phyloP scores from a whole-genome alignment of 2,797 vertebrate genomes.

The Coregonus sp. region DNA sequence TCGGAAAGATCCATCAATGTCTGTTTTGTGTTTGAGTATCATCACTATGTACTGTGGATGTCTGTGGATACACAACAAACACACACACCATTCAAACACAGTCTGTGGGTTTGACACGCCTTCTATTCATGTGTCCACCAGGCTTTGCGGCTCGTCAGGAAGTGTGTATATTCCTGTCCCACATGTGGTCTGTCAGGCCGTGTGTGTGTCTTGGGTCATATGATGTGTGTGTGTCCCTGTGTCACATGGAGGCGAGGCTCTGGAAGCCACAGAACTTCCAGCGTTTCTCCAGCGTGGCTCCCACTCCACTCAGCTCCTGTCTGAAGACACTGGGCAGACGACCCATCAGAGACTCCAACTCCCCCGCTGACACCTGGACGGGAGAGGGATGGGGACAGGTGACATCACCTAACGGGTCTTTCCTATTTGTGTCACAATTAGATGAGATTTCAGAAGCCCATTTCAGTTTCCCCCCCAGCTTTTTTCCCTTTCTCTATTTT shows the following conservation, averaged over 20 bases:
- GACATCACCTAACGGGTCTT: too few species aligned
- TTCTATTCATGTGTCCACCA: background rate
- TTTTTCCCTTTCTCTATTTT: background rate
- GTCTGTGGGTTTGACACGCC: background rate
- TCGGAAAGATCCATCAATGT: slow-evolving; percentile 19
- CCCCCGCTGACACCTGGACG: slow-evolving; percentile 85
- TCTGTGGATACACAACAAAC: background rate
- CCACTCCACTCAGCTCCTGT: slow-evolving; percentile 94
- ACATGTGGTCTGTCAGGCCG: background rate
- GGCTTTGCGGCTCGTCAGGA: background rate
- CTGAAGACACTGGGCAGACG: slow-evolving; percentile 91
- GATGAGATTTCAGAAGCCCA: background rate
- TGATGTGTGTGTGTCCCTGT: slow-evolving; percentile 37
- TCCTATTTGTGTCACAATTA: background rate
- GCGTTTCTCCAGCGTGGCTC: slow-evolving; percentile 92
- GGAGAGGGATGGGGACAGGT: too few species aligned
- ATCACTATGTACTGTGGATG: background rate
- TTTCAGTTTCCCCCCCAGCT: background rate
- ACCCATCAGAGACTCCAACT: slow-evolving; percentile 90
- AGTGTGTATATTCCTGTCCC: background rate
- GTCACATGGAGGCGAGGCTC: slow-evolving; percentile 86
- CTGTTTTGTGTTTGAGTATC: background rate
- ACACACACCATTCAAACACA: background rate
- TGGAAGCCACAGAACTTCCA: slow-evolving; percentile 98
- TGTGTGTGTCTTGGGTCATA: slow-evolving; percentile 1